Evolutionary conservation across 2,888 invertebrate genomes (phyloP).

Genomic region (Cantharis flavilabris): DNA sequence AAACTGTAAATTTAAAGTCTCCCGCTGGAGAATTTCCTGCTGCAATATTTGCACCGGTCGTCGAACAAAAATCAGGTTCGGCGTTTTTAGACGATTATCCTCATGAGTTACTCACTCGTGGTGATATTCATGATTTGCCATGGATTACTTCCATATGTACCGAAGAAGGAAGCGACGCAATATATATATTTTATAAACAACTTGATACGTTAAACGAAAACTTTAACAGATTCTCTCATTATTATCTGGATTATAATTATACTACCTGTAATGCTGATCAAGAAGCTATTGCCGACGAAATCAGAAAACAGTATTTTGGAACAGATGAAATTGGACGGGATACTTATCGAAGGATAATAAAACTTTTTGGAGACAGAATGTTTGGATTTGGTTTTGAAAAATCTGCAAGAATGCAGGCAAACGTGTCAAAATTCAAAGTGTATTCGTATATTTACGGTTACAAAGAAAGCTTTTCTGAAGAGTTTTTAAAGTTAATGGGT

Average conservation of each 20-base stretch:
- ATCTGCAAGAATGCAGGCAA: neutral
- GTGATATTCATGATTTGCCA: constrained; percentile 65
- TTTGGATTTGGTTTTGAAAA: neutral
- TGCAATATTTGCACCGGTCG: constrained; percentile 43
- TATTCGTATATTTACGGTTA: constrained; percentile 8
- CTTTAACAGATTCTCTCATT: neutral
- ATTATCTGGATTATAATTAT: neutral
- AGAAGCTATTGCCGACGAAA: neutral
- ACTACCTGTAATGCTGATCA: neutral
- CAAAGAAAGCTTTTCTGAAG: neutral
- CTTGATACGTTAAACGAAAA: neutral
- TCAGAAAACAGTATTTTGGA: constrained; percentile 1
- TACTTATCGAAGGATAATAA: neutral
- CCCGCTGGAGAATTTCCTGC: constrained; percentile 33
- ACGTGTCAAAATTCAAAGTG: neutral
- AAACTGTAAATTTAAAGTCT: constrained; percentile 61
- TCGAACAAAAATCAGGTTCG: constrained; percentile 51
- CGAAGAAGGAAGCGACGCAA: constrained; percentile 69
- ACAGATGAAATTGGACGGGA: neutral
- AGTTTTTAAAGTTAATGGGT: neutral
- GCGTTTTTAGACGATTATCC: constrained; percentile 71
- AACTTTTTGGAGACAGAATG: constrained; percentile 1
- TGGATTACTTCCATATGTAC: constrained; percentile 69
- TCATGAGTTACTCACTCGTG: constrained; percentile 63
- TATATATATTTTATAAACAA: neutral